Evolutionary conservation across 92 coral and sea anemone genomes (phyloP).

Genomic region (Hydrozoanthus gracilis): DNA sequence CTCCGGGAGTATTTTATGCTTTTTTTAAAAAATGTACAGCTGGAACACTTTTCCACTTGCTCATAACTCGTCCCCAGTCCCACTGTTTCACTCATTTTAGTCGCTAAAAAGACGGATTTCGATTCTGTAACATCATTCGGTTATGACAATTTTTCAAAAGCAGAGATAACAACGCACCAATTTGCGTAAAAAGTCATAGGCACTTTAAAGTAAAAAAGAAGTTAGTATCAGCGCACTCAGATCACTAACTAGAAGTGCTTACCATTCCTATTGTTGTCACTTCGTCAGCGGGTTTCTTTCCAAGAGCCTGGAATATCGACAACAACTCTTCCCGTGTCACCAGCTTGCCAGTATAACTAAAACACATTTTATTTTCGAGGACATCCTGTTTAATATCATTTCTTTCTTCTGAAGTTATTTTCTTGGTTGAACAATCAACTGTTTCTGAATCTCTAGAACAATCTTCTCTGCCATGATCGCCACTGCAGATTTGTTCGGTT

Average conservation of each 20-base stretch:
- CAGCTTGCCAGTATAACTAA: slow-evolving; percentile 28
- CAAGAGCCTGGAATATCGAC: slow-evolving; percentile 62
- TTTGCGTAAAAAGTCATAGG: too few relatives aligned
- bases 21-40: too few relatives aligned
- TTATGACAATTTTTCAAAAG: too few relatives aligned
- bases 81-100: too few relatives aligned
- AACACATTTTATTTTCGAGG: background rate
- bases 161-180: too few relatives aligned
- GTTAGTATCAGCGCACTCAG: too few relatives aligned
- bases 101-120: too few relatives aligned
- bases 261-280: slow-evolving; percentile 48
- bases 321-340: slow-evolving; percentile 82
- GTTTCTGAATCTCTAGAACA: background rate
- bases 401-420: background rate
- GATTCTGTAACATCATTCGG: too few relatives aligned
- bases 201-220: too few relatives aligned
- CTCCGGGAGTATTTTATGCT: too few relatives aligned
- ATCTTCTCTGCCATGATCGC: background rate
- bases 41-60: too few relatives aligned
- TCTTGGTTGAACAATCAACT: background rate
- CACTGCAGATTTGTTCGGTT: background rate
- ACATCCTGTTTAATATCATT: background rate
- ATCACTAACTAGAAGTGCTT: background rate
- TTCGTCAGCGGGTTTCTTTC: slow-evolving; percentile 29
- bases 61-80: too few relatives aligned